Percentiles rank a stretch among this genome's conserved stretches.
Conservation (phyloP, 2,888 invertebrate genomes). For the Aromia moschata region DNA sequence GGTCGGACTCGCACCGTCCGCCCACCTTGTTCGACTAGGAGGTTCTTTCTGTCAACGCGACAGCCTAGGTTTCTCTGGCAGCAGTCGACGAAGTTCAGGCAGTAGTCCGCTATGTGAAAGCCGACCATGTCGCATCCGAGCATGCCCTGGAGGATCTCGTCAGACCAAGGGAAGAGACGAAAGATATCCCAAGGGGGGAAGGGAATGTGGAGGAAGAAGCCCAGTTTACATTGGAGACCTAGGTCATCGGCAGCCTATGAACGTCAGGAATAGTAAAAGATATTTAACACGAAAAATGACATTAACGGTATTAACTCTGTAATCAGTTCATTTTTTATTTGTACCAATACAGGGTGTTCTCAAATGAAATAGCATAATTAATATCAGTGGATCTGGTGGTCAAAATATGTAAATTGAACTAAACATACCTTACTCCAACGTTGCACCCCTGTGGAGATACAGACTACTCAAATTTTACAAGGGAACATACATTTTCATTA, state of each 20-base stretch:
- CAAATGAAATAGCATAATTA: no score
- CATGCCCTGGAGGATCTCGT: constrained; percentile 92
- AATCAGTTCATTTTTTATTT: no score
- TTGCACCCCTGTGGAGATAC: no score
- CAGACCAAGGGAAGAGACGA: constrained; percentile 90
- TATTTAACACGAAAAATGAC: not conserved
- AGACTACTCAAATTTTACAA: no score
- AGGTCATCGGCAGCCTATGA: constrained; percentile 77
- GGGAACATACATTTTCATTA: no score
- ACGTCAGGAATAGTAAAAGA: no score
- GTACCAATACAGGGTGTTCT: no score
- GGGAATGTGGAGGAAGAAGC: constrained; percentile 94
- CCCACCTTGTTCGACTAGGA: constrained; percentile 87
- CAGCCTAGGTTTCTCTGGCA: constrained; percentile 88
- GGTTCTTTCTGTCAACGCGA: constrained; percentile 86
- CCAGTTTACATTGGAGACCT: constrained; percentile 79
- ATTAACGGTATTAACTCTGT: no score
- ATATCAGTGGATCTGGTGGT: no score
- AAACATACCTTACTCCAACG: no score
- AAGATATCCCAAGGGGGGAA: constrained; percentile 96
- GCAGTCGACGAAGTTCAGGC: constrained; percentile 90
- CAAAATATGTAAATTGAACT: no score
- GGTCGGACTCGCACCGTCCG: constrained; percentile 85
- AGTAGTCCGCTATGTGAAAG: constrained; percentile 91
- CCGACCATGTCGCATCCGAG: constrained; percentile 93